Conservation (phyloP, 2,888 invertebrate species). For the Macrosiphum euphorbiae region DNA sequence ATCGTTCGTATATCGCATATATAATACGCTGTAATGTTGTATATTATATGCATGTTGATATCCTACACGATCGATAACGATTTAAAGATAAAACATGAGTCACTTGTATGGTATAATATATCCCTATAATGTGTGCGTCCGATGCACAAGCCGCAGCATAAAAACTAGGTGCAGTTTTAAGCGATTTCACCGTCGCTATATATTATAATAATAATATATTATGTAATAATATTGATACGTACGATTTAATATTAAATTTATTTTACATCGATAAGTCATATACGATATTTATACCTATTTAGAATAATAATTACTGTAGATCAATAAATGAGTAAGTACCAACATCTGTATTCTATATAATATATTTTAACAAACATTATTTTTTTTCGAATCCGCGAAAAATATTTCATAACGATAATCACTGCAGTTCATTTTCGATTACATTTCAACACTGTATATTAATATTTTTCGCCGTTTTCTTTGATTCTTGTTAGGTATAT, state of each 20-base stretch:
- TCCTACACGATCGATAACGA: not conserved
- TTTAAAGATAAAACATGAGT: slow-evolving; percentile 13
- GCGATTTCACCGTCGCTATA: not conserved
- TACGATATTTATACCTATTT: not conserved
- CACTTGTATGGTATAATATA: not conserved
- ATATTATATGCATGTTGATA: not conserved
- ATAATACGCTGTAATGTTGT: not conserved
- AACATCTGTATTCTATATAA: not conserved
- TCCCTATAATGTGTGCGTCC: not conserved
- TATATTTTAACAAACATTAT: not conserved
- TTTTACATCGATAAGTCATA: not conserved
- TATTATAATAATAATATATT: not conserved
- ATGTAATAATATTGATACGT: not conserved
- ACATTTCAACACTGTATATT: not conserved
- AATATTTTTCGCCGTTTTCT: not conserved
- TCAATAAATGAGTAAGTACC: not conserved
- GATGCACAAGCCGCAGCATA: not conserved
- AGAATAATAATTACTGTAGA: not conserved
- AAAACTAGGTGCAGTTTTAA: not conserved
- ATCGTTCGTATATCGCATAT: not conserved
- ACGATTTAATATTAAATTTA: not conserved
- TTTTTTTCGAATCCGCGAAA: not conserved
- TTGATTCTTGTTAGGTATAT: not conserved
- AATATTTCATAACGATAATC: not conserved
- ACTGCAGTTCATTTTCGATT: not conserved